These are phyloP conservation scores for Panulirus ornatus DNA, from an alignment of 1,140 invertebrate genomes.

Conservation along the genomic window DNA sequence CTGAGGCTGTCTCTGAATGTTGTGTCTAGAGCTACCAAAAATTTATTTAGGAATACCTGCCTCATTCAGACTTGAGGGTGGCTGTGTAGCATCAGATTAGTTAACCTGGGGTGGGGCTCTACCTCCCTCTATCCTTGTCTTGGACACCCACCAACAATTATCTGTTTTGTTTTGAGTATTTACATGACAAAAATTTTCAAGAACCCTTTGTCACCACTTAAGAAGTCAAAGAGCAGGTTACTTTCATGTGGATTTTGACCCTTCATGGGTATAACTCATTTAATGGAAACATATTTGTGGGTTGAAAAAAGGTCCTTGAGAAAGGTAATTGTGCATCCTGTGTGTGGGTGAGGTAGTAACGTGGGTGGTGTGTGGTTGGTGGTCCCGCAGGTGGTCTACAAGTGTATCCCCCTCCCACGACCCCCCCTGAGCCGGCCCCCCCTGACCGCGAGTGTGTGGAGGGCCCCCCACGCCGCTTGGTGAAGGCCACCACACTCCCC, in stretches of 20 bases:
- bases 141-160: neutral
- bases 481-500: constrained; percentile 79
- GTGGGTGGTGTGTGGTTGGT: constrained; percentile 70
- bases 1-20: constrained; percentile 28
- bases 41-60: constrained; percentile 12
- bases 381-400: constrained; percentile 83
- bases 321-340: constrained; percentile 25
- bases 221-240: constrained; percentile 3
- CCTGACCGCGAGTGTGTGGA: constrained; percentile 82
- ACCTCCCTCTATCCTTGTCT: constrained; percentile 16
- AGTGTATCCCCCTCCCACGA: constrained; percentile 88
- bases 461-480: constrained; percentile 77
- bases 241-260: constrained; percentile 3
- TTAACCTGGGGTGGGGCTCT: constrained; percentile 44
- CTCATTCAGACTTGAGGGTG: neutral
- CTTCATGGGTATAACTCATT: neutral
- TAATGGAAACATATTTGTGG: neutral
- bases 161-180: neutral
- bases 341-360: constrained; percentile 69
- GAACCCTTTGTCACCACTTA: constrained; percentile 30
- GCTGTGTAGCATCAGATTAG: constrained; percentile 13
- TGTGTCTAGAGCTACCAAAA: neutral
- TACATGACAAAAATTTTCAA: constrained; percentile 23
- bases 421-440: constrained; percentile 89
- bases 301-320: constrained; percentile 33